A percentile compares a stretch with the other conserved stretches of the same genome.
phyloP scores from a whole-genome alignment of 1,140 invertebrate species.

The Drosophila busckii region DNA sequence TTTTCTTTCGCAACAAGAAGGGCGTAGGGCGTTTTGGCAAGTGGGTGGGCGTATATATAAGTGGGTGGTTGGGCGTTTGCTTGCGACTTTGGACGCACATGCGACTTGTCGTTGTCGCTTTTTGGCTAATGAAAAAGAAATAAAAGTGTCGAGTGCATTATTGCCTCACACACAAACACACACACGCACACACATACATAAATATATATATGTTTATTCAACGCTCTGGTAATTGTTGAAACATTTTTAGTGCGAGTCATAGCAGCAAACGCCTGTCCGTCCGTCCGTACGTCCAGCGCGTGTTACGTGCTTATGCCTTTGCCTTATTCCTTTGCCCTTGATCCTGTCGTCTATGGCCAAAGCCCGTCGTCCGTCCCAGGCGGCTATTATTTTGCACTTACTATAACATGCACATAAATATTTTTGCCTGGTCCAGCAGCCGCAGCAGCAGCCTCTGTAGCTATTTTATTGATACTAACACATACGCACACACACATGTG shows the following conservation, averaged over 20 bases:
- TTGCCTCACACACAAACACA: conserved; percentile 38
- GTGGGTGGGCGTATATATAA: not conserved
- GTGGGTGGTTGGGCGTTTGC: conserved; percentile 11
- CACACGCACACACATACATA: conserved; percentile 3
- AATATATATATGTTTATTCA: conserved; percentile 35
- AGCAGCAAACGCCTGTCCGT: conserved; percentile 17
- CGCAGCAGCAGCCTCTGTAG: conserved; percentile 31
- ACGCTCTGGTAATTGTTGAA: conserved; percentile 71
- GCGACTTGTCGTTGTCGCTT: conserved; percentile 45
- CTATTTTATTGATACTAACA: conserved; percentile 78
- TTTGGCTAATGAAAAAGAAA: conserved; percentile 78
- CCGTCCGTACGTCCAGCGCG: conserved; percentile 19
- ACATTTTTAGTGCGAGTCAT: conserved; percentile 54
- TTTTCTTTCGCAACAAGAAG: not conserved
- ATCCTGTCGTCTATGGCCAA: not conserved
- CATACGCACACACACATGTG: conserved; percentile 32
- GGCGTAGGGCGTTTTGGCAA: not conserved
- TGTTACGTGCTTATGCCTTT: conserved; percentile 39
- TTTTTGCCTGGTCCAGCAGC: conserved; percentile 44
- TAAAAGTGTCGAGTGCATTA: conserved; percentile 79
- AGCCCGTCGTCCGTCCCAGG: conserved; percentile 18
- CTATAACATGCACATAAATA: conserved; percentile 78
- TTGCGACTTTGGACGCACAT: no score
- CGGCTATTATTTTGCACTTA: conserved; percentile 79
- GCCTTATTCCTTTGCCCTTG: not conserved